These are phyloP conservation scores for Pterocles gutturalis DNA, from an alignment of 2,113 vertebrate genomes.

Conservation along the genomic window DNA sequence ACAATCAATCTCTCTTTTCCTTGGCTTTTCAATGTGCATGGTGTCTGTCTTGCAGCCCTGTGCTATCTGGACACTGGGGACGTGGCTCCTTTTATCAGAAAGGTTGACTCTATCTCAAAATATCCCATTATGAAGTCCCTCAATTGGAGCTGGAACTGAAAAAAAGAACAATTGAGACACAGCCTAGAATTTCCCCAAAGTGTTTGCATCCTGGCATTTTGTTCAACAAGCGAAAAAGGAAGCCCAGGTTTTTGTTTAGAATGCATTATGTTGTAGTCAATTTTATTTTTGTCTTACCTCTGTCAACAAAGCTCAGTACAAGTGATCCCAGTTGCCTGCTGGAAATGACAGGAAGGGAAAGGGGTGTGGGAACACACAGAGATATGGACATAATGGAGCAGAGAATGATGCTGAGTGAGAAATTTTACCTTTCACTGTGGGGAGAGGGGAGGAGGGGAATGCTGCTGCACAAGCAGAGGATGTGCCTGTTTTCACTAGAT, in stretches of 20 bases:
- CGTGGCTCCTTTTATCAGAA: background rate
- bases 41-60: background rate
- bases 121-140: background rate
- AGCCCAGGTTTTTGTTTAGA: background rate
- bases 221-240: conserved; percentile 3
- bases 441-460: background rate
- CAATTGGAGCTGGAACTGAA: background rate
- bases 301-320: conserved; percentile 3
- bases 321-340: conserved; percentile 20
- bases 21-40: background rate
- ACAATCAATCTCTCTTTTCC: background rate
- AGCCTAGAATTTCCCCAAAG: background rate
- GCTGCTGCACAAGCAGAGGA: background rate
- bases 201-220: conserved; percentile 17
- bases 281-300: conserved; percentile 34
- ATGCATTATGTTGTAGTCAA: background rate
- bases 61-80: background rate
- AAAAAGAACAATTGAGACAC: background rate
- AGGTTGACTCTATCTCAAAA: background rate
- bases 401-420: background rate
- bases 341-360: conserved; percentile 55
- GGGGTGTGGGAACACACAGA: background rate
- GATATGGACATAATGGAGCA: background rate
- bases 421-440: background rate
- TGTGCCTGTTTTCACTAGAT: background rate